Conservation (phyloP, 2,797 vertebrate species). For the Emys orbicularis region DNA sequence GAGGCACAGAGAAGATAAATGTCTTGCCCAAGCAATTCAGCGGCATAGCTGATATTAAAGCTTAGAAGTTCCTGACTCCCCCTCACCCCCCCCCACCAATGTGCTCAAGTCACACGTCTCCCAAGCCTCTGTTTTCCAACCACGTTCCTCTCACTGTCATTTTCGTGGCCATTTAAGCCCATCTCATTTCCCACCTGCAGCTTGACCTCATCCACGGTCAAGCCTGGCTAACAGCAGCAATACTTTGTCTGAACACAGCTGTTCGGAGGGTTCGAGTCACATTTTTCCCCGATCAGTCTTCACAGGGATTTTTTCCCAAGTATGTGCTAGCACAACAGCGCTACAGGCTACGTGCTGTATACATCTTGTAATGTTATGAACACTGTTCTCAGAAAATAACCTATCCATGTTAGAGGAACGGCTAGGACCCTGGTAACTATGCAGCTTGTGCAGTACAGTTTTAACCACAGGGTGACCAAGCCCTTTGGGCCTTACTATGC, state of each 20-base stretch:
- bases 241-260: background rate
- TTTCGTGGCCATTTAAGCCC: background rate
- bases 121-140: background rate
- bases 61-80: background rate
- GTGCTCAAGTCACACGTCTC: background rate
- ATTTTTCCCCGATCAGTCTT: accelerated
- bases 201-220: accelerated
- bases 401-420: accelerated
- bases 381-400: background rate
- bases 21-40: background rate
- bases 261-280: background rate
- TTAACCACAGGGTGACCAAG: background rate
- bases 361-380: background rate
- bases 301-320: background rate
- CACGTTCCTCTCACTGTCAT: background rate
- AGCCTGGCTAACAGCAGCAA: background rate
- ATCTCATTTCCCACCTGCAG: background rate
- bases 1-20: accelerated
- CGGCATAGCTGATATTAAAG: background rate
- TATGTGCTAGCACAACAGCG: background rate
- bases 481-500: accelerated
- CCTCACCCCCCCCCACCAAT: background rate
- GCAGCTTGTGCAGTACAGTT: accelerated
- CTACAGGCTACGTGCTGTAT: background rate
- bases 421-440: background rate